Base-by-base conservation (phyloP, 2,888 invertebrate genomes). In the Spisula subtruncata region DNA sequence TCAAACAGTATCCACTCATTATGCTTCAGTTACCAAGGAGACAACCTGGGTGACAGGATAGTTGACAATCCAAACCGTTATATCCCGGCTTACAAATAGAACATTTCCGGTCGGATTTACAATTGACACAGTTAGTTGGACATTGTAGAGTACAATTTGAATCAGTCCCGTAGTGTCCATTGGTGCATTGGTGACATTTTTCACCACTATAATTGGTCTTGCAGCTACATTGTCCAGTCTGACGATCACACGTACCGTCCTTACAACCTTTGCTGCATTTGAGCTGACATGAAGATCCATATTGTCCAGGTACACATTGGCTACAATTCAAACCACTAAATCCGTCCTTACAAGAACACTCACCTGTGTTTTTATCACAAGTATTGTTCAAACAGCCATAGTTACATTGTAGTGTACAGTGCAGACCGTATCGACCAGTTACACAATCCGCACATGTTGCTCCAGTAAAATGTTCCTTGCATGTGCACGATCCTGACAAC, bases 291-390 rank as follows among this genome's bases (percentile, higher is more conserved):
- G 20, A 18, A 10, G 0, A 18, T 32, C 82, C 82, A n/a, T 60
- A 82, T 35, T 6, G 29, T 35, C 56, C 51, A 35, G 18, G 12
- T 2, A 32, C 20, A 20, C 82, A 82, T 20, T 56, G 18, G 10
- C 29, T 54, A 82, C 82, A 82, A 35, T 82, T 82, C 18, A 56
- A 25, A 6, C 82, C 82, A 20, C 32, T 32, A 60, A 60, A 82
- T 18, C 60, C 60, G 12, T 32, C 8, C 0, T 82, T 82, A n/a
- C 82, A 82, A 25, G n/a, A 20, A 66, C 56, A 82, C 10, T n/a
- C 56, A 0, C 56, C 82, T 0, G 56, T 35, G 5, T 20, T 12
- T 8, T 32, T 82, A 18, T 56, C 35, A 32, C 82, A 82, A 35
- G 56, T 20, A 6, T 20, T 35, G n/a, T 82, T 35, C 12, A 56